Conservation (phyloP, 2,797 vertebrate species). For the Acanthurus lineatus region DNA sequence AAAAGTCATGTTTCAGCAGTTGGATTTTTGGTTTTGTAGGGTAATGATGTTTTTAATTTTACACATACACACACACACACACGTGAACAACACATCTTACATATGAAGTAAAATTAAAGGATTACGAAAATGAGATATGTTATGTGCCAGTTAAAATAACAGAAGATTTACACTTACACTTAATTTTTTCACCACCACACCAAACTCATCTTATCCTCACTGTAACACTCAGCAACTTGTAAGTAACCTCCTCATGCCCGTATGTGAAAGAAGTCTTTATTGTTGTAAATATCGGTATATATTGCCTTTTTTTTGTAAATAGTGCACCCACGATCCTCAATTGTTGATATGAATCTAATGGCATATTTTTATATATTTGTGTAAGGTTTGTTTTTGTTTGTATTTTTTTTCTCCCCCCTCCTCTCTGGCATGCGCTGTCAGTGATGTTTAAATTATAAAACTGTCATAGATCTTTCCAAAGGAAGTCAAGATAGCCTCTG, state of each 20-base stretch:
- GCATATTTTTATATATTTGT: slow-evolving; percentile 93
- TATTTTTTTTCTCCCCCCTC: slow-evolving; percentile 6
- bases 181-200: slow-evolving; percentile 39
- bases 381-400: slow-evolving; percentile 79
- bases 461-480: slow-evolving; percentile 67
- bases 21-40: slow-evolving; percentile 13
- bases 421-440: slow-evolving; percentile 70
- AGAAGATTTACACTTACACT: slow-evolving; percentile 14
- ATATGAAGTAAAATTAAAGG: slow-evolving; percentile 50
- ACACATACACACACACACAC: slow-evolving; percentile 16
- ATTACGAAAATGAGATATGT: slow-evolving; percentile 25
- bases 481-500: slow-evolving; percentile 47
- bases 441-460: slow-evolving; percentile 83
- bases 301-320: slow-evolving; percentile 89
- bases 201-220: slow-evolving; percentile 47
- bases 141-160: slow-evolving; percentile 8
- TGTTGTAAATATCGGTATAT: slow-evolving; percentile 88
- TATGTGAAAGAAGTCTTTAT: slow-evolving; percentile 82
- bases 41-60: not conserved
- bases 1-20: slow-evolving; percentile 17
- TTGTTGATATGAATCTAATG: slow-evolving; percentile 90
- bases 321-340: slow-evolving; percentile 84
- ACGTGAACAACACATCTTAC: not conserved
- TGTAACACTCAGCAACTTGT: slow-evolving; percentile 65
- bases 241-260: slow-evolving; percentile 70